These are phyloP conservation scores for Drosophila repletoides DNA, from an alignment of 1,140 invertebrate genomes.

Conservation along the genomic window DNA sequence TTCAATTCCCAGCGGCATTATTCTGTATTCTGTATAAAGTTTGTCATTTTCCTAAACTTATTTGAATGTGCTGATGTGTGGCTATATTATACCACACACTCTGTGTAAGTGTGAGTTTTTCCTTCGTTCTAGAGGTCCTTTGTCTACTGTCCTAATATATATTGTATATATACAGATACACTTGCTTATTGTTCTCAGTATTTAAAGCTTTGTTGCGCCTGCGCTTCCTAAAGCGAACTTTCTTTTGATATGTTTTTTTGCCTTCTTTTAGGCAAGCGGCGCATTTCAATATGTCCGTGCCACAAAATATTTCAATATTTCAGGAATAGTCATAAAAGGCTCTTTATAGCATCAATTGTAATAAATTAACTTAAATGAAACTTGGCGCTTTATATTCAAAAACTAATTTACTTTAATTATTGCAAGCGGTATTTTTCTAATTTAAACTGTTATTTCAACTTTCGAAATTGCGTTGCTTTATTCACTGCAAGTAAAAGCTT, in stretches of 20 bases:
- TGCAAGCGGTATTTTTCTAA: background rate
- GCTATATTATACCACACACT: background rate
- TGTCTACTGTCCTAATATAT: background rate
- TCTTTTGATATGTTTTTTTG: conserved; percentile 9
- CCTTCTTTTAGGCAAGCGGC: conserved; percentile 21
- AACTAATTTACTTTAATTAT: too few relatives aligned
- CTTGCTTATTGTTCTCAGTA: background rate
- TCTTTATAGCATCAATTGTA: too few relatives aligned
- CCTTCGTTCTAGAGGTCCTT: background rate
- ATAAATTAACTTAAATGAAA: too few relatives aligned
- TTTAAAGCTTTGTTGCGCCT: conserved; percentile 15
- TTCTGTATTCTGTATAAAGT: conserved; percentile 40
- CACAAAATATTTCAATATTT: background rate
- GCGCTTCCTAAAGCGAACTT: background rate
- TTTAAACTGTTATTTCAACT: background rate
- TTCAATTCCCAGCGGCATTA: conserved; percentile 42
- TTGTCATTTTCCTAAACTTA: conserved; percentile 22
- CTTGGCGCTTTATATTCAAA: too few relatives aligned
- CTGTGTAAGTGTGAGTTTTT: background rate
- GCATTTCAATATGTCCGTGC: background rate
- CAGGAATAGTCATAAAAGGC: background rate
- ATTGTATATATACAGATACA: too few relatives aligned
- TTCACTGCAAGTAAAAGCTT: background rate
- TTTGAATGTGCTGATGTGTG: conserved; percentile 2
- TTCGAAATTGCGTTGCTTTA: background rate